Evolutionary conservation across 2,888 invertebrate genomes (phyloP).

Genomic region (Pardosa pseudoannulata): DNA sequence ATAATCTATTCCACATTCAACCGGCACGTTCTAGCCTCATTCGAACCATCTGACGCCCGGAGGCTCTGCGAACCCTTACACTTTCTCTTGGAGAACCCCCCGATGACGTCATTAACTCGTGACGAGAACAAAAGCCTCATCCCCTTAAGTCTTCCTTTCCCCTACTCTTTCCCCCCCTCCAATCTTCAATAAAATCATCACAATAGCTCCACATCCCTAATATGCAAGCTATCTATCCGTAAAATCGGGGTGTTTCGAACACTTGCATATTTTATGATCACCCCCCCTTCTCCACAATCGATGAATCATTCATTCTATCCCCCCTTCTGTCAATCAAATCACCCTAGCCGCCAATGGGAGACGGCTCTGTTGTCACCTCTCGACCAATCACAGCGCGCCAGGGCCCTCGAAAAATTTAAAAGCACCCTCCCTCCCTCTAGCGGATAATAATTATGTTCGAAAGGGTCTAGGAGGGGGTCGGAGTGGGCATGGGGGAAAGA

Average conservation of each 20-base stretch:
- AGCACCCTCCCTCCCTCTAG: slow-evolving; percentile 29
- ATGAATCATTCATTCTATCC: slow-evolving; percentile 53
- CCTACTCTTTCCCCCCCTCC: not conserved
- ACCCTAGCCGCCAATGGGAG: slow-evolving; percentile 66
- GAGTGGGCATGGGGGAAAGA: too few species aligned
- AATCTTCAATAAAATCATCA: slow-evolving; percentile 11
- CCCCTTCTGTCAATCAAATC: slow-evolving; percentile 53
- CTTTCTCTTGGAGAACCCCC: not conserved
- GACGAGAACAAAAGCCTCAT: not conserved
- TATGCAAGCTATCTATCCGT: slow-evolving; percentile 4
- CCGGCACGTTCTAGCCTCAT: not conserved
- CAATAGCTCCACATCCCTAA: not conserved
- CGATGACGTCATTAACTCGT: slow-evolving; percentile 11
- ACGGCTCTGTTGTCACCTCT: slow-evolving; percentile 62
- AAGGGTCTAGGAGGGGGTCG: slow-evolving; percentile 11
- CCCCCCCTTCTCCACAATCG: slow-evolving; percentile 43
- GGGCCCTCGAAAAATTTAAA: slow-evolving; percentile 47
- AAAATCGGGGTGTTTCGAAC: slow-evolving; percentile 36
- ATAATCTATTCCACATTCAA: too few species aligned
- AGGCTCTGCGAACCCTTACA: not conserved
- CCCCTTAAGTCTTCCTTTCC: too few species aligned
- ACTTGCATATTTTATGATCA: slow-evolving; percentile 67
- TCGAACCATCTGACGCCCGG: not conserved
- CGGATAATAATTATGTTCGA: slow-evolving; percentile 56
- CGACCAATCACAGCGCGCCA: slow-evolving; percentile 34